Conservation (phyloP, 2,888 invertebrate species). For the Eudasyphora cyanicolor region DNA sequence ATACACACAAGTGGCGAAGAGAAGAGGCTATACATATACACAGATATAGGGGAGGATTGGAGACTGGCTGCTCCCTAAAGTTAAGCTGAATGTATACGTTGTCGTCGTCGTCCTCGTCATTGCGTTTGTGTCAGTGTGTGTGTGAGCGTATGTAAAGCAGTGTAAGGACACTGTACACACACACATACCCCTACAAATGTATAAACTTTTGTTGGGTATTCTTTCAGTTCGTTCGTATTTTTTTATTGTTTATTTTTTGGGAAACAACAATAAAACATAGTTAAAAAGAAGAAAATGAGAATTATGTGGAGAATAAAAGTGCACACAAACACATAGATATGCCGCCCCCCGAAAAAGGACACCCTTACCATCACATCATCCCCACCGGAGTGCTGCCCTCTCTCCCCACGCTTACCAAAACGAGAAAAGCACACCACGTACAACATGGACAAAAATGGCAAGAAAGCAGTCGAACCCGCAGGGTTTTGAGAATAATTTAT, state of each 20-base stretch:
- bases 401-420: not conserved
- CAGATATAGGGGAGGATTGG: conserved; percentile 63
- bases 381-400: conserved; percentile 32
- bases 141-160: not conserved
- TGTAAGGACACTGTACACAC: conserved; percentile 13
- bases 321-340: no score
- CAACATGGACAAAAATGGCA: conserved; percentile 3
- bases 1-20: conserved; percentile 21
- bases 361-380: no score
- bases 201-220: conserved; percentile 20
- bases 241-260: conserved; percentile 54
- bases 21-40: conserved; percentile 40
- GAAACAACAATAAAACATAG: conserved; percentile 53
- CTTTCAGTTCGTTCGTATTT: not conserved
- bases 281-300: conserved; percentile 43
- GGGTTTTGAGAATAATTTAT: conserved; percentile 44
- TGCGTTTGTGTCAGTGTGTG: not conserved
- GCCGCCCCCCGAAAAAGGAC: conserved; percentile 6
- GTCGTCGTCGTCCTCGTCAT: not conserved
- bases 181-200: conserved; percentile 1
- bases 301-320: conserved; percentile 25
- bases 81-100: conserved; percentile 27
- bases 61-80: conserved; percentile 60
- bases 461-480: conserved; percentile 52
- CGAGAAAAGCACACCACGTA: not conserved